Evolutionary conservation across 2,797 vertebrate species (phyloP).

Genomic region (Mus minutoides): DNA sequence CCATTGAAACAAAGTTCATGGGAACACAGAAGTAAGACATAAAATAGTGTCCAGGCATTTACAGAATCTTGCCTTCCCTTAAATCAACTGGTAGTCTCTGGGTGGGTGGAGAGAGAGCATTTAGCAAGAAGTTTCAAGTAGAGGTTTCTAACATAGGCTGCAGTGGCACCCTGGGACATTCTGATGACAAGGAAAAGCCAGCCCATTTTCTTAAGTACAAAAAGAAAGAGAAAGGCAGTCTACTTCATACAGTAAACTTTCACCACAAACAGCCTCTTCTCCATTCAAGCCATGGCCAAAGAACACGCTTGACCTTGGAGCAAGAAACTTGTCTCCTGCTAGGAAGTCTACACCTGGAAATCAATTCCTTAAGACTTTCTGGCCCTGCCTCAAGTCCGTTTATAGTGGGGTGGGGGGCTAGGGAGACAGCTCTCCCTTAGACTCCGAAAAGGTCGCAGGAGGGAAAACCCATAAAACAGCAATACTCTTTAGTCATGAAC

Average conservation of each 20-base stretch:
- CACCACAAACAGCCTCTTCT: background rate
- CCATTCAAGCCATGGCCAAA: background rate
- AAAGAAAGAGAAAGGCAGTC: background rate
- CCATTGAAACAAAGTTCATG: constrained; percentile 9
- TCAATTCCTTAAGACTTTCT: constrained; percentile 51
- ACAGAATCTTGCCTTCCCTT: constrained; percentile 32
- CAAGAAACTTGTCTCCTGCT: constrained; percentile 32
- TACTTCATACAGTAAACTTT: background rate
- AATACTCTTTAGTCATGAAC: background rate
- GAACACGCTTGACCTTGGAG: background rate
- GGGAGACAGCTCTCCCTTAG: background rate
- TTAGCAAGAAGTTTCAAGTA: constrained; percentile 18
- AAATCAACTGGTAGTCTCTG: background rate
- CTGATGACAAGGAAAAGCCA: background rate
- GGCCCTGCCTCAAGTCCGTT: constrained; percentile 52
- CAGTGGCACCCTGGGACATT: background rate
- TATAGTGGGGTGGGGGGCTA: constrained; percentile 8
- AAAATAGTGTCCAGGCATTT: background rate
- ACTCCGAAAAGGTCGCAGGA: constrained; percentile 52
- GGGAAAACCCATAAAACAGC: constrained; percentile 63
- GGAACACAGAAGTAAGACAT: background rate
- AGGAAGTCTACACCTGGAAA: constrained; percentile 7
- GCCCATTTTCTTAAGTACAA: constrained; percentile 18
- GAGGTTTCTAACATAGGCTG: background rate
- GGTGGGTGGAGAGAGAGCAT: background rate